These are phyloP conservation scores for Clarias batrachus DNA, from an alignment of 2,113 vertebrate species.

Conservation along the genomic window DNA sequence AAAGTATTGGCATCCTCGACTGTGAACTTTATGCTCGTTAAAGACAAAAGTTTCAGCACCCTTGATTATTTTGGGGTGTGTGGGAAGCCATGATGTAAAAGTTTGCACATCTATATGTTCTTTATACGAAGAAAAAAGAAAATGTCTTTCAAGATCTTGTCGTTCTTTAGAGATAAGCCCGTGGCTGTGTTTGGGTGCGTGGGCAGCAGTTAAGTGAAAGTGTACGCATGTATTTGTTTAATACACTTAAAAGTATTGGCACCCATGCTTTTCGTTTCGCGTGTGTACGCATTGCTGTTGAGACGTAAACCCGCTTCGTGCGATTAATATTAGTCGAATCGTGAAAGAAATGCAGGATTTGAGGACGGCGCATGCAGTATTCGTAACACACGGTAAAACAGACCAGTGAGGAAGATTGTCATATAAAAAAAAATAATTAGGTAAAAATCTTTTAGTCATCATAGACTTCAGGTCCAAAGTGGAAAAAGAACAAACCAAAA, in stretches of 20 bases:
- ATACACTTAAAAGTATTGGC: background rate
- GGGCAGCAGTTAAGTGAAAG: background rate
- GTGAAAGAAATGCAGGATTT: background rate
- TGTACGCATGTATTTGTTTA: background rate
- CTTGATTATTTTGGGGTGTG: background rate
- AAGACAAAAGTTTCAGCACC: background rate
- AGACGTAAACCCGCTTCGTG: background rate
- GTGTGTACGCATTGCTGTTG: background rate
- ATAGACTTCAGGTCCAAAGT: background rate
- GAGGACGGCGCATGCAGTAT: background rate
- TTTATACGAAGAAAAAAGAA: no score
- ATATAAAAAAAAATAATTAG: background rate
- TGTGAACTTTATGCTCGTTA: background rate
- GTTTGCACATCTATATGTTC: background rate
- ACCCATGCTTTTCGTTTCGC: background rate
- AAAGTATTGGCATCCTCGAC: background rate
- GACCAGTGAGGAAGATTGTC: background rate
- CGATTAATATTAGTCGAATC: background rate
- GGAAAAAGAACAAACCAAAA: background rate
- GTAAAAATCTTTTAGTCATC: background rate
- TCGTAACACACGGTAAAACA: background rate
- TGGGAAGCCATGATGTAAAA: background rate
- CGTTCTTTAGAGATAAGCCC: background rate
- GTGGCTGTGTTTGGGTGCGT: background rate
- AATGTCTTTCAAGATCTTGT: no score